phyloP scores from a whole-genome alignment of 2,797 vertebrate genomes.

The Phalanger gymnotis region DNA sequence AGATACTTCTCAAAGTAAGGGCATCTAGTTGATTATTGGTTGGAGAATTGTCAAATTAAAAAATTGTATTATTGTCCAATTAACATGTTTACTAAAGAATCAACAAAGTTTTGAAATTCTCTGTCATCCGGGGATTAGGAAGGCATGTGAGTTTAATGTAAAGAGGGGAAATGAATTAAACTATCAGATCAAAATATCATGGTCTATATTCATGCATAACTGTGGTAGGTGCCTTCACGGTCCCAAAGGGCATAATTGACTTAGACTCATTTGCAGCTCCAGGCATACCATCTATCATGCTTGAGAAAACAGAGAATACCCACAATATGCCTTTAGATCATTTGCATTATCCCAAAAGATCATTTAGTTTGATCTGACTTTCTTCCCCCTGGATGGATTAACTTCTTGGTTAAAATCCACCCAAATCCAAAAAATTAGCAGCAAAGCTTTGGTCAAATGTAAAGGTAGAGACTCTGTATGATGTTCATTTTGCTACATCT shows the following conservation, averaged over 20 bases:
- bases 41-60: not conserved
- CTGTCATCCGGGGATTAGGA: slow-evolving; percentile 32
- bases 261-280: not conserved
- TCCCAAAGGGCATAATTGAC: not conserved
- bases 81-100: slow-evolving; percentile 42
- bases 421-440: not conserved
- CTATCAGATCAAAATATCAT: not conserved
- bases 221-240: not conserved
- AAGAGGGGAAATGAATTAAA: not conserved
- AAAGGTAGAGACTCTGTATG: slow-evolving; percentile 57
- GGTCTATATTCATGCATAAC: slow-evolving; percentile 6
- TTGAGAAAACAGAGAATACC: slow-evolving; percentile 8
- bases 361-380: slow-evolving; percentile 23
- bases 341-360: slow-evolving; percentile 2
- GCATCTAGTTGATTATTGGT: not conserved
- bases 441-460: slow-evolving; percentile 46
- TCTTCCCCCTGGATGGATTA: not conserved
- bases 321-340: not conserved
- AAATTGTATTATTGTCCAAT: not conserved
- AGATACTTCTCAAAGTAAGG: not conserved
- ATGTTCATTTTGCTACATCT: slow-evolving; percentile 55
- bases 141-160: not conserved
- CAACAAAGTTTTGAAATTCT: slow-evolving; percentile 27
- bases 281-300: not conserved
- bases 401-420: not conserved